Conservation (phyloP, 1,140 invertebrate genomes). For the Bombus haemorrhoidalis region DNA sequence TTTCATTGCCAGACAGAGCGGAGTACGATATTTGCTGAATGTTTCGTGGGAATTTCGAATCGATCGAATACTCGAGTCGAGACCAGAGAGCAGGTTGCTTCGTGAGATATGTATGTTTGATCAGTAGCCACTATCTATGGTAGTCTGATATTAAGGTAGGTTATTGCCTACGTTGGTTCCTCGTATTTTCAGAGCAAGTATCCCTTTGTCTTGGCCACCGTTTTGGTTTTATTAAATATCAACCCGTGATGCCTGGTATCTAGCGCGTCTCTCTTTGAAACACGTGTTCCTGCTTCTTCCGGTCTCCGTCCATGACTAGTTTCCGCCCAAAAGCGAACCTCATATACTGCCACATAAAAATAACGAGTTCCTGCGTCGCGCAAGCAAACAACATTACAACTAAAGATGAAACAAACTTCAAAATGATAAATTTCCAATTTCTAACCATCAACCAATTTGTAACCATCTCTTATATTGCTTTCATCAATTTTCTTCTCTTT, state of each 20-base stretch:
- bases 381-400: neutral
- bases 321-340: neutral
- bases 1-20: neutral
- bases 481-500: no score
- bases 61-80: neutral
- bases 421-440: no score
- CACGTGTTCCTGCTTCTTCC: neutral
- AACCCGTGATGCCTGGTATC: neutral
- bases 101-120: neutral
- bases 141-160: neutral
- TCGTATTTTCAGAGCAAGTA: constrained; percentile 8
- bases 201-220: constrained; percentile 19
- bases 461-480: no score
- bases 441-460: no score
- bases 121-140: neutral
- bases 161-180: constrained; percentile 4
- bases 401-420: neutral
- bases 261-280: constrained; percentile 10
- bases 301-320: neutral
- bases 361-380: neutral
- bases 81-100: neutral
- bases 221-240: constrained; percentile 34
- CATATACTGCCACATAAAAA: neutral
- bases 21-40: neutral
- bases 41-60: neutral